A percentile compares a stretch with the other conserved stretches of the same genome.
Evolutionary conservation across 30 jellyfish, hydroid and myxozoan species (phyloP).

Genomic region (Phacellophora camtschatica): DNA sequence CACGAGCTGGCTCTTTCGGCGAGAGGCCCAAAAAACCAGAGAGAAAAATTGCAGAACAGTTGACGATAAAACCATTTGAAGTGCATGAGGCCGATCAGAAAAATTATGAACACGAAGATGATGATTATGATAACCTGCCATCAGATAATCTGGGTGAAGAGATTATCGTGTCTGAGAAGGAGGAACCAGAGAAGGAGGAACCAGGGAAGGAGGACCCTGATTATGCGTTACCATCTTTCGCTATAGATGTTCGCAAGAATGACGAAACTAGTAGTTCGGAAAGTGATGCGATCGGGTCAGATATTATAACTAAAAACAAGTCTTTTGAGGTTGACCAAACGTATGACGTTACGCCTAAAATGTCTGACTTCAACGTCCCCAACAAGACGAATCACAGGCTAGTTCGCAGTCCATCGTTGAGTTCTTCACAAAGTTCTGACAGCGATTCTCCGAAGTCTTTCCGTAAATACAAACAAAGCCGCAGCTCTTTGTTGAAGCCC

Average conservation of each 20-base stretch:
- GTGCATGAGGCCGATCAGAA: neutral
- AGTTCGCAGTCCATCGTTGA: conserved; percentile 45
- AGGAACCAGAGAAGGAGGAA: neutral
- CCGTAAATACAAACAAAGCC: conserved; percentile 60
- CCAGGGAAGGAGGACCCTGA: conserved; percentile 53
- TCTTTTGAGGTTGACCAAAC: neutral
- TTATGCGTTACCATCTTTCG: conserved; percentile 53
- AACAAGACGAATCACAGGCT: neutral
- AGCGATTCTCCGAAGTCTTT: conserved; percentile 62
- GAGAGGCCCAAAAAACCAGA: conserved; percentile 54
- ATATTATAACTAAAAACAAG: neutral
- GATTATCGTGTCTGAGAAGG: neutral
- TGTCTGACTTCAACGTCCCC: neutral
- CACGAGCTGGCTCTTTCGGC: conserved; percentile 6
- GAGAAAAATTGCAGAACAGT: conserved; percentile 10
- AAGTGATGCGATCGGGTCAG: neutral
- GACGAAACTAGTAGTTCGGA: neutral
- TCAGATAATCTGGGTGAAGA: neutral
- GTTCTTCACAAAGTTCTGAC: conserved; percentile 67
- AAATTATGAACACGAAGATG: conserved; percentile 33
- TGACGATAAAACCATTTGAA: conserved; percentile 28
- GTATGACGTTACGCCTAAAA: neutral
- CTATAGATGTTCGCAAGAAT: neutral
- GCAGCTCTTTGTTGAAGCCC: conserved; percentile 13
- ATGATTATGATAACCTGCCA: conserved; percentile 68